Base-by-base conservation (phyloP, 2,113 vertebrate species). In the Ovis canadensis region DNA sequence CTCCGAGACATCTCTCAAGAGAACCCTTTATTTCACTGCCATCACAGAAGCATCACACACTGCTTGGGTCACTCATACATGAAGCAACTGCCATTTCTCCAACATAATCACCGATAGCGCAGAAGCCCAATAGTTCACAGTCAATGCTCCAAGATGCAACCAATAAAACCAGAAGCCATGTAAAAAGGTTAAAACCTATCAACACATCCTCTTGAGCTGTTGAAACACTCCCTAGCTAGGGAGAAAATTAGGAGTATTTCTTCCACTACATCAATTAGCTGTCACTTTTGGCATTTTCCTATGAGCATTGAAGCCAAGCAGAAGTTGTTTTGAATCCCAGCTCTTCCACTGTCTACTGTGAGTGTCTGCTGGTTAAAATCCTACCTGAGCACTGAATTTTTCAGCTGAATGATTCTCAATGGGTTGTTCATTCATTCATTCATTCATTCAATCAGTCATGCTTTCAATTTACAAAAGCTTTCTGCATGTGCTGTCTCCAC, bases 261-360 rank as follows among this genome's bases (percentile, higher is more conserved):
- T 93, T 54, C 74, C 7, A 82, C 59, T 84, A 29, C 21, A 94
- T 91, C 95, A 93, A 95, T 86, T 80, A 89, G 78, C 94, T 90
- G 55, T 95, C 95, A 94, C 50, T 94, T 91, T 16, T 7, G 55
- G 27, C 21, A 0, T 95, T 96, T 78, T 64, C 80, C 94, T 88
- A 21, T n/a, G 80, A 57, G 54, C 13, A 13, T 0, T 67, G 3
- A 95, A 40, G 54, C 62, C 52, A 88, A 81, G 57, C 62, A 92
- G 87, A 86, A 88, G 1, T 16, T 23, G 21, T 36, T 92, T 64
- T 91, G 43, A 86, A 71, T 64, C 27, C 12, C 52, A 91, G 62
- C 33, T 87, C 33, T 89, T 84, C 80, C n/a, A 16, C 36, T 43
- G 6, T 74, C 55, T 57, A 48, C 13, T 17, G 1, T 55, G 80